phyloP scores from a whole-genome alignment of 2,113 vertebrate species.

The Labrus mixtus region DNA sequence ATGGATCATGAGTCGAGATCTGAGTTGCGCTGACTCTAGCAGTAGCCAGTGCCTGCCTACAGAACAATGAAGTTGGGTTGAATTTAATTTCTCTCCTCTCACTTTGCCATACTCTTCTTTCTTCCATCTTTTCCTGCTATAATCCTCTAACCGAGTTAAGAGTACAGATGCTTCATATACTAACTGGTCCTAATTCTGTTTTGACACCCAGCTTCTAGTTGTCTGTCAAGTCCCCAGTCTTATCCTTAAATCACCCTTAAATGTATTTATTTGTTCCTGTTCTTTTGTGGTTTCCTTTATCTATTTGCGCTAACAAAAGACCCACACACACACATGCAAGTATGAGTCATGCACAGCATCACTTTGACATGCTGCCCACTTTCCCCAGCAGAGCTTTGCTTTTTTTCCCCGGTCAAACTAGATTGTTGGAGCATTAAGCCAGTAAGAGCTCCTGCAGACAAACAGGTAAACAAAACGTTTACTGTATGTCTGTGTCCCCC shows the following conservation, averaged over 20 bases:
- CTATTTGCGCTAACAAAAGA: constrained; percentile 16
- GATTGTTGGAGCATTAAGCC: constrained; percentile 46
- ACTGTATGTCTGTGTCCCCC: constrained; percentile 38
- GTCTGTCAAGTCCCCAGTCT: neutral
- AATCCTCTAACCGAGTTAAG: neutral
- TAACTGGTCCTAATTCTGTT: constrained; percentile 6
- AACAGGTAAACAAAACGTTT: constrained; percentile 62
- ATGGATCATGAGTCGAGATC: neutral
- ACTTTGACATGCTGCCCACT: constrained; percentile 56
- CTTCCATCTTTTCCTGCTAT: neutral
- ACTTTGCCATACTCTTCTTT: neutral
- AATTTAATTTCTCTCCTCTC: neutral
- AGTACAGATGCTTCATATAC: neutral
- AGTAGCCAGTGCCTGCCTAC: too few relatives aligned
- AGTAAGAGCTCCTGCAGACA: constrained; percentile 45
- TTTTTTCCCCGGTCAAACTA: constrained; percentile 50
- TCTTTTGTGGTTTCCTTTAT: constrained; percentile 28
- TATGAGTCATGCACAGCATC: constrained; percentile 54
- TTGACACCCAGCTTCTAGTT: constrained; percentile 2
- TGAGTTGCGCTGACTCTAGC: neutral
- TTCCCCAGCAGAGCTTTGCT: constrained; percentile 37
- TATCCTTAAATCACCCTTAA: neutral
- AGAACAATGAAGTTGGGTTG: neutral
- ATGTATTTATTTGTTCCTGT: neutral
- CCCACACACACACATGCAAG: constrained; percentile 12